Conservation (phyloP, 2,797 vertebrate genomes). For the Cheirogaleus major region DNA sequence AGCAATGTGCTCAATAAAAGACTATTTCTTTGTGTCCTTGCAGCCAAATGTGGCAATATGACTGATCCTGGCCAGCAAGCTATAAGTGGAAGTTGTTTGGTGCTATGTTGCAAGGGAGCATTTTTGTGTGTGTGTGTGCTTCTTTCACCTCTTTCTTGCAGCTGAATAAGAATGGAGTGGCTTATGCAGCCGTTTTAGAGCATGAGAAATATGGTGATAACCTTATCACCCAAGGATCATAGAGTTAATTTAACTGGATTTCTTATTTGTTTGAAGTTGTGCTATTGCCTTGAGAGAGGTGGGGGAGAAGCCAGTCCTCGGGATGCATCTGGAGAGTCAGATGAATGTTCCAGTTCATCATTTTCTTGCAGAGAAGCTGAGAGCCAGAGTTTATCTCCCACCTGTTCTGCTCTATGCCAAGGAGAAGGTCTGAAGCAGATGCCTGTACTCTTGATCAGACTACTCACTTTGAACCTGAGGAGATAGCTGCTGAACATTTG, state of each 20-base stretch:
- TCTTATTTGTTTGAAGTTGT: background rate
- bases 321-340: background rate
- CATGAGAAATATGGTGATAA: background rate
- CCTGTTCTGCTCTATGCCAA: background rate
- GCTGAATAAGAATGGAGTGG: background rate
- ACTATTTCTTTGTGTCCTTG: background rate
- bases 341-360: background rate
- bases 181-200: background rate
- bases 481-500: background rate
- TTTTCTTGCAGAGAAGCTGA: background rate
- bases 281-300: background rate
- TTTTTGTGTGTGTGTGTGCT: background rate
- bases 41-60: background rate
- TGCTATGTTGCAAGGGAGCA: fast-evolving
- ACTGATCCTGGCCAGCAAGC: background rate
- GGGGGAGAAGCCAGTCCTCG: background rate
- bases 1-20: background rate
- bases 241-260: background rate
- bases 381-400: background rate
- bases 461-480: background rate
- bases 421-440: background rate
- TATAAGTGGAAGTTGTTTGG: background rate
- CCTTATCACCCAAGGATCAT: background rate
- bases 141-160: background rate
- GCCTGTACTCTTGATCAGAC: background rate